These are phyloP conservation scores for Poeciliopsis infans DNA, from an alignment of 2,797 vertebrate species.

Conservation along the genomic window DNA sequence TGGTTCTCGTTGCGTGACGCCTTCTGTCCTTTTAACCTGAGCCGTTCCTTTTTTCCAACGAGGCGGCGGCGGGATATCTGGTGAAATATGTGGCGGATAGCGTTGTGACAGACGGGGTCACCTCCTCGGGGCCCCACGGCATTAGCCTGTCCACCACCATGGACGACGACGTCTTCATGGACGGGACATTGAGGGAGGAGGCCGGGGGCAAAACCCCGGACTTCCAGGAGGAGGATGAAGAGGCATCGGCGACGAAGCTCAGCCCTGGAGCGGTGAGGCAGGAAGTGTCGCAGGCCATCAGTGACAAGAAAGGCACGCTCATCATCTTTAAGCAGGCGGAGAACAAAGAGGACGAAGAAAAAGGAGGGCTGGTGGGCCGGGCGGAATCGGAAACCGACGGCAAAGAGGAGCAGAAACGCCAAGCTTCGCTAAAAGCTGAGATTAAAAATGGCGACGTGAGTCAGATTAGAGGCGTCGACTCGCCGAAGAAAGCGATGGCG, in stretches of 20 bases:
- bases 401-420: conserved; percentile 31
- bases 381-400: conserved; percentile 20
- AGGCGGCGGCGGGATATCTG: conserved; percentile 84
- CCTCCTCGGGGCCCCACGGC: conserved; percentile 72
- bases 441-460: conserved; percentile 47
- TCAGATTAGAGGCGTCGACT: conserved; percentile 56
- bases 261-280: conserved; percentile 77
- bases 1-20: conserved; percentile 35
- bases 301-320: conserved; percentile 81
- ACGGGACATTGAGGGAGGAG: conserved; percentile 82
- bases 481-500: conserved; percentile 76
- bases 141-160: conserved; percentile 73
- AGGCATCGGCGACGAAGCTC: conserved; percentile 70
- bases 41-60: conserved; percentile 54
- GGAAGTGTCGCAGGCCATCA: conserved; percentile 83
- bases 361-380: conserved; percentile 15
- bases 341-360: conserved; percentile 37
- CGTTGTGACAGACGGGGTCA: conserved; percentile 83
- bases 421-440: conserved; percentile 39
- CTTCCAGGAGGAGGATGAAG: conserved; percentile 70
- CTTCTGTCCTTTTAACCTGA: conserved; percentile 52
- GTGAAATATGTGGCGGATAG: conserved; percentile 84
- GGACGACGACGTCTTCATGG: conserved; percentile 85
- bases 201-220: conserved; percentile 62
- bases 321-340: conserved; percentile 88